Conservation (phyloP, 2,888 invertebrate genomes). For the Cantharis rustica region DNA sequence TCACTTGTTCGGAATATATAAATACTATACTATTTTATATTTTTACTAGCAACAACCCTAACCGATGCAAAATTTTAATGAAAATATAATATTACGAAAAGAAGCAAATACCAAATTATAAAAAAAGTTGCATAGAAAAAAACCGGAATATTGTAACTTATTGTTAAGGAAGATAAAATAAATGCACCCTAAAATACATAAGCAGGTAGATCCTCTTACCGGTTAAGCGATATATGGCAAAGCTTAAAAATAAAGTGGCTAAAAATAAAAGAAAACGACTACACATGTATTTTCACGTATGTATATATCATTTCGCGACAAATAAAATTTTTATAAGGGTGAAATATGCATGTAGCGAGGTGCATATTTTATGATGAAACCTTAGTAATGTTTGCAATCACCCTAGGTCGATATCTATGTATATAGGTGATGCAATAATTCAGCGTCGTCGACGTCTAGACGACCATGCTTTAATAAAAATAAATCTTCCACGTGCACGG, state of each 20-base stretch:
- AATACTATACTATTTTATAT: too few relatives aligned
- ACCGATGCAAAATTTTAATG: background rate
- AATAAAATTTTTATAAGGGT: background rate
- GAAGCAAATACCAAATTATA: too few relatives aligned
- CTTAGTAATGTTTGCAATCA: background rate
- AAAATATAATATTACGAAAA: background rate
- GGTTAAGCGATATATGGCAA: background rate
- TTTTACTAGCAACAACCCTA: background rate
- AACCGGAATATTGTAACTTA: background rate
- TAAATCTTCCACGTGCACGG: constrained; percentile 4
- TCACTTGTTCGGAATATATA: too few relatives aligned
- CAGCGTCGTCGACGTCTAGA: constrained; percentile 16
- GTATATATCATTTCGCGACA: background rate
- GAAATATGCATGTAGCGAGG: background rate
- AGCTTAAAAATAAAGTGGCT: background rate
- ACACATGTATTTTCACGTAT: background rate
- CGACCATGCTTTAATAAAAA: constrained; percentile 1
- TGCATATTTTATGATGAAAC: constrained; percentile 6
- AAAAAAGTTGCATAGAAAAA: background rate
- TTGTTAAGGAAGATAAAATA: background rate
- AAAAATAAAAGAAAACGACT: background rate
- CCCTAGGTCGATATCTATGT: constrained; percentile 4
- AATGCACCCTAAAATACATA: background rate
- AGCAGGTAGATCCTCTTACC: background rate
- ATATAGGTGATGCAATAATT: constrained; percentile 9